These are phyloP conservation scores for Todus mexicanus DNA, from an alignment of 2,797 vertebrate species.

Conservation along the genomic window DNA sequence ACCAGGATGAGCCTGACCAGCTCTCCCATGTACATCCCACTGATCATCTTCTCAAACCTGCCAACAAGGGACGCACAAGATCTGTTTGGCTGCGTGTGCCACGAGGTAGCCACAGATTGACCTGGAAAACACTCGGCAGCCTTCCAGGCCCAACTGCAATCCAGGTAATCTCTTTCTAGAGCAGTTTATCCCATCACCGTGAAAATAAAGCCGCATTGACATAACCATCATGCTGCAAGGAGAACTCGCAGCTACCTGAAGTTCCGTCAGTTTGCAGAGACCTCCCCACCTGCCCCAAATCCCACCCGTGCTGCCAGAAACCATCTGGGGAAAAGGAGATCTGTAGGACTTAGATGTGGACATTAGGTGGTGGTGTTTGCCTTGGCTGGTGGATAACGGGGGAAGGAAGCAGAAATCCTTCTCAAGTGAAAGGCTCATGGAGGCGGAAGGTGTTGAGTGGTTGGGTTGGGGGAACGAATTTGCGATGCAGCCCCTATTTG, in stretches of 20 bases:
- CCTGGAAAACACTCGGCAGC: not conserved
- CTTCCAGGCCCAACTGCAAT: not conserved
- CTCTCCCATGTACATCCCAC: constrained; percentile 97
- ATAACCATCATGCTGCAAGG: not conserved
- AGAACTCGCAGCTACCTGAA: not conserved
- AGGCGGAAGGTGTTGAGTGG: not conserved
- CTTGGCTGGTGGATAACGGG: not conserved
- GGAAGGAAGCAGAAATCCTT: not conserved
- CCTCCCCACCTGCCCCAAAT: too few species aligned
- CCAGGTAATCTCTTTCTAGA: not conserved
- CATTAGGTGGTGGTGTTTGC: not conserved
- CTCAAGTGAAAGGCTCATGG: fast-evolving
- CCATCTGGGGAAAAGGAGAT: not conserved
- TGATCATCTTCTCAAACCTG: constrained; percentile 99
- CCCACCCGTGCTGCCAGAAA: not conserved
- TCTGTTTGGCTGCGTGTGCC: fast-evolving
- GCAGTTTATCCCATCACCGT: not conserved
- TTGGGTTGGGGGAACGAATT: not conserved
- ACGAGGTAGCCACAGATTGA: not conserved
- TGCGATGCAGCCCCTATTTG: not conserved
- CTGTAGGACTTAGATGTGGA: not conserved
- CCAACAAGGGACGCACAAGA: not conserved
- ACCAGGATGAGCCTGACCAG: constrained; percentile 93
- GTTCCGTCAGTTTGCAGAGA: not conserved
- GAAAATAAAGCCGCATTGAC: not conserved